Evolutionary conservation across 2,797 vertebrate genomes (phyloP).

Genomic region (Botia kubotai): DNA sequence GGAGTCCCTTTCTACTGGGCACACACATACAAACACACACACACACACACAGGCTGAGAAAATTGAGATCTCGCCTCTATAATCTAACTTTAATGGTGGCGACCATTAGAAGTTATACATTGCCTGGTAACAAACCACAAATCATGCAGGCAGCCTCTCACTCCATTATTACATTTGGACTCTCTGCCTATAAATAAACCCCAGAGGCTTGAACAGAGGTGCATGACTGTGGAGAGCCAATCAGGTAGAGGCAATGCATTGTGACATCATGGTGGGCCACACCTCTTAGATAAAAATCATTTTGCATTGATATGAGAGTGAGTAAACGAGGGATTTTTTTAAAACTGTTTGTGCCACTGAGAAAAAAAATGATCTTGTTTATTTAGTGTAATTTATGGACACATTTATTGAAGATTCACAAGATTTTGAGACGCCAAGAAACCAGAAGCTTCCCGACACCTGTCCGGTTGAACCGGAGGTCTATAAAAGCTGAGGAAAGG

Average conservation of each 20-base stretch:
- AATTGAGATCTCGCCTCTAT: conserved; percentile 54
- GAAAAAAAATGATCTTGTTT: background rate
- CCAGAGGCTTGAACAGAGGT: conserved; percentile 34
- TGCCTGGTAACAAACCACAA: conserved; percentile 57
- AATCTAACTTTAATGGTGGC: conserved; percentile 64
- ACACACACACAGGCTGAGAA: conserved; percentile 26
- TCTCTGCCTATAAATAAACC: conserved; percentile 70
- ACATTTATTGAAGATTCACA: background rate
- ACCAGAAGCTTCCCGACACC: background rate
- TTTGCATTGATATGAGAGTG: too few relatives aligned
- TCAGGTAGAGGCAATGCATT: background rate
- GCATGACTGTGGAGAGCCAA: background rate
- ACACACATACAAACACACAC: background rate
- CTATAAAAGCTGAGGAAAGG: background rate
- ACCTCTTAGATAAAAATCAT: background rate
- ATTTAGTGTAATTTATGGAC: background rate
- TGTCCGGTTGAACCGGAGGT: too few relatives aligned
- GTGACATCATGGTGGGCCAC: background rate
- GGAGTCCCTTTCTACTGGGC: background rate
- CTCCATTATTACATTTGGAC: conserved; percentile 62
- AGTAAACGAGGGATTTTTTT: too few relatives aligned
- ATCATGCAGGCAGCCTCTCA: conserved; percentile 26
- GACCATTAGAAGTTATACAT: conserved; percentile 59
- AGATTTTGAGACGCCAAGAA: background rate
- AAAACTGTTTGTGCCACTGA: background rate